phyloP scores from a whole-genome alignment of 2,113 vertebrate species.

The Phalacrocorax pelagicus region DNA sequence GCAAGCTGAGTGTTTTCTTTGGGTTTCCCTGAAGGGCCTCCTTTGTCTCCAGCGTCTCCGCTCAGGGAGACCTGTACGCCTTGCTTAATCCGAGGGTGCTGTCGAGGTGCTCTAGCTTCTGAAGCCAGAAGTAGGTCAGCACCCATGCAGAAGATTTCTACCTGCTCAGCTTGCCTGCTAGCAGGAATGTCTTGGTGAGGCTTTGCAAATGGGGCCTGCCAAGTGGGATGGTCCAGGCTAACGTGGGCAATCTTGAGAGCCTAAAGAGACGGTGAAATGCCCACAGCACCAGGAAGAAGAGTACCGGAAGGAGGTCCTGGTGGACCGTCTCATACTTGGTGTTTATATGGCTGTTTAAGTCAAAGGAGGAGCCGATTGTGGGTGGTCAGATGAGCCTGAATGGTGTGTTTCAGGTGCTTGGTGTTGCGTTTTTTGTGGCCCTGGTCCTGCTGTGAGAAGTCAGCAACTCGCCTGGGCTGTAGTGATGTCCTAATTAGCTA shows the following conservation, averaged over 20 bases:
- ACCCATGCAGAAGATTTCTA: not conserved
- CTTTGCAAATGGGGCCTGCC: not conserved
- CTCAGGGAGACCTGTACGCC: not conserved
- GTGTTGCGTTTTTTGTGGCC: not conserved
- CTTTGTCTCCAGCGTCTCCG: not conserved
- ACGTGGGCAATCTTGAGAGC: not conserved
- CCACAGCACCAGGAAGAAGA: not conserved
- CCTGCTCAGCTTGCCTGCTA: not conserved
- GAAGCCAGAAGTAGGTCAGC: not conserved
- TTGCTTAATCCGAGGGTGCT: not conserved
- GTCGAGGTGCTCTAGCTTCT: not conserved
- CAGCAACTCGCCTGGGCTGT: not conserved
- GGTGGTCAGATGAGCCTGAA: not conserved
- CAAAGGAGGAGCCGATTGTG: not conserved
- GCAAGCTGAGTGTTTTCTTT: not conserved
- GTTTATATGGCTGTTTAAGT: not conserved
- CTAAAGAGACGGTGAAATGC: not conserved
- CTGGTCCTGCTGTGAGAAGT: rapidly evolving
- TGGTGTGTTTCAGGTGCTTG: not conserved
- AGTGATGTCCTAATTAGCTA: not conserved
- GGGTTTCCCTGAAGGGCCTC: constrained; percentile 6
- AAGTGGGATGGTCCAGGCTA: not conserved
- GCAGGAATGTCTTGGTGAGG: not conserved
- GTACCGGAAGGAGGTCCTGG: not conserved
- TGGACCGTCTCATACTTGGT: not conserved